These are phyloP conservation scores for Avahi laniger DNA, from an alignment of 2,797 vertebrate genomes.

Conservation along the genomic window DNA sequence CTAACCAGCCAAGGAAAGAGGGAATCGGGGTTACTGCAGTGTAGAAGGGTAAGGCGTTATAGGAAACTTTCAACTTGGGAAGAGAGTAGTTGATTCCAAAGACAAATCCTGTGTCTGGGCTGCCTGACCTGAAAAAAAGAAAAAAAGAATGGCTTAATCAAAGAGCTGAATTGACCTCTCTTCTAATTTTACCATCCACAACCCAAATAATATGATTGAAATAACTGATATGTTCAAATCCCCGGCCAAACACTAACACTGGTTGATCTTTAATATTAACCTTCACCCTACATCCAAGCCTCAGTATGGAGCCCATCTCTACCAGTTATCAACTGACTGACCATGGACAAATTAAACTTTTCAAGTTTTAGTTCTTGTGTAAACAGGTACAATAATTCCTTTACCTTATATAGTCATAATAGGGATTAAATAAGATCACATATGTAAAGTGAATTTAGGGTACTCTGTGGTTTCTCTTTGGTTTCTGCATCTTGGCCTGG, in stretches of 20 bases:
- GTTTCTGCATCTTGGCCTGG: neutral
- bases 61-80: neutral
- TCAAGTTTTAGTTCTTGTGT: neutral
- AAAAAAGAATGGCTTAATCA: neutral
- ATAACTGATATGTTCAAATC: neutral
- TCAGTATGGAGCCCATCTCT: neutral
- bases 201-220: neutral
- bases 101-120: neutral
- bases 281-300: neutral
- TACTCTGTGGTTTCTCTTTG: neutral
- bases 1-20: neutral
- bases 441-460: neutral
- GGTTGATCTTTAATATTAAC: neutral
- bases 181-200: neutral
- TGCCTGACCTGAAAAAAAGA: neutral
- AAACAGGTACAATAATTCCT: neutral
- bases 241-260: neutral
- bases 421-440: neutral
- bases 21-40: neutral
- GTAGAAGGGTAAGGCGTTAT: neutral
- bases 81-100: neutral
- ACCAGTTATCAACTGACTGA: neutral
- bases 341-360: neutral
- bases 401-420: neutral
- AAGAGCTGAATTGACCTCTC: neutral